Evolutionary conservation across 2,113 vertebrate species (phyloP).

Genomic region (Trichechus manatus): DNA sequence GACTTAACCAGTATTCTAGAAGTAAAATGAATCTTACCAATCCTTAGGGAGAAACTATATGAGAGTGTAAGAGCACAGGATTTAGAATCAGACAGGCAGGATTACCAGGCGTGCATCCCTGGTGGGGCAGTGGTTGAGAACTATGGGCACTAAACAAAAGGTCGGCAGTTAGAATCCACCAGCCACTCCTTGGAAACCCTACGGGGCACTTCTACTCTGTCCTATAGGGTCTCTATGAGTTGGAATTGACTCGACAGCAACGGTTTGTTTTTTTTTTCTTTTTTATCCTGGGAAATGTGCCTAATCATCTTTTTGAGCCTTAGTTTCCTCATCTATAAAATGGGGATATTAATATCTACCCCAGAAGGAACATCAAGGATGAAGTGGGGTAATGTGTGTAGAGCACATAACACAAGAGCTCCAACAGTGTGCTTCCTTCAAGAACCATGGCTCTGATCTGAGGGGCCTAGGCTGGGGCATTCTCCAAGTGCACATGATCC

Average conservation of each 20-base stretch:
- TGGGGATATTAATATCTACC: not conserved
- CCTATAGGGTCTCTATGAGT: no score
- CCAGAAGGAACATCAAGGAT: not conserved
- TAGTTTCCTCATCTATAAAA: not conserved
- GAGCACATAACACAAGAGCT: not conserved
- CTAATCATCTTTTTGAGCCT: not conserved
- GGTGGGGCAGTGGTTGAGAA: not conserved
- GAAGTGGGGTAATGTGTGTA: not conserved
- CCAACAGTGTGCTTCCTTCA: not conserved
- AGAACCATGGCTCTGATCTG: not conserved
- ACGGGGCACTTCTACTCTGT: no score
- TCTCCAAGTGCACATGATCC: not conserved
- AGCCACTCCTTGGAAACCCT: no score
- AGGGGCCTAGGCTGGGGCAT: not conserved
- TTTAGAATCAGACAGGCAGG: not conserved
- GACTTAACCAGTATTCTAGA: conserved; percentile 50
- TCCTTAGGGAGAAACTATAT: not conserved
- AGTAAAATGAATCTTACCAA: conserved; percentile 33
- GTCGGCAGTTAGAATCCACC: no score
- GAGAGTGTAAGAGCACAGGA: not conserved
- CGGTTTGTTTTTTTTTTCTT: no score
- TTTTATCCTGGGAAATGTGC: not conserved
- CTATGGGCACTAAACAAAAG: no score
- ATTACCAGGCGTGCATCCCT: not conserved
- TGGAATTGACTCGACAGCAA: no score